Conservation (phyloP, 2,797 vertebrate species). For the Adrianichthys oophorus region DNA sequence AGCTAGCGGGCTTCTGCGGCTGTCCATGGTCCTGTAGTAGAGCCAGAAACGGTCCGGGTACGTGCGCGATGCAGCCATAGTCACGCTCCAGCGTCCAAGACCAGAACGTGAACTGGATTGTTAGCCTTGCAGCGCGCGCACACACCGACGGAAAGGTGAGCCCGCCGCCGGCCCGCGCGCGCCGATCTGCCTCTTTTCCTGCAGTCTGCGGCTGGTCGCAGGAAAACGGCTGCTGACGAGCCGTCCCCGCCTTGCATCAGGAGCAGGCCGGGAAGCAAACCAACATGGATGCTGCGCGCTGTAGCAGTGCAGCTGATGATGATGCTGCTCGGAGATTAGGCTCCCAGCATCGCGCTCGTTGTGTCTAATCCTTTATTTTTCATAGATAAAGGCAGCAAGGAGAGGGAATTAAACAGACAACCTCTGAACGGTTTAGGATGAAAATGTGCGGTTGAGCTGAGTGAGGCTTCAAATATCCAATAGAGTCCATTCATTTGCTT, state of each 20-base stretch:
- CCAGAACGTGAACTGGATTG: conserved; percentile 45
- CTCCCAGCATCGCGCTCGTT: conserved; percentile 34
- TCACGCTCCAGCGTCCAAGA: conserved; percentile 53
- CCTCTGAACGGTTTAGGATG: conserved; percentile 4
- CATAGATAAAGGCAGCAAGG: conserved; percentile 12
- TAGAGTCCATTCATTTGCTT: conserved; percentile 29
- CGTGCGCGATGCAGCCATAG: conserved; percentile 76
- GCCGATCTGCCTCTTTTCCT: not conserved
- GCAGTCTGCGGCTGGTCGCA: conserved; percentile 26
- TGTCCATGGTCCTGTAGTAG: conserved; percentile 68
- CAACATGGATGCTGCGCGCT: conserved; percentile 83
- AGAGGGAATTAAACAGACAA: not conserved
- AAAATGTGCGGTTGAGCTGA: conserved; percentile 14
- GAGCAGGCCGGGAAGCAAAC: conserved; percentile 69
- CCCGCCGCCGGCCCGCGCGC: not conserved
- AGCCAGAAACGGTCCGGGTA: conserved; percentile 49
- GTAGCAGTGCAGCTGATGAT: conserved; percentile 61
- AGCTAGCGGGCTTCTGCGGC: conserved; percentile 72
- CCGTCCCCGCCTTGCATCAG: conserved; percentile 52
- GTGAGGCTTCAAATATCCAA: conserved; percentile 21
- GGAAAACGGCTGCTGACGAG: conserved; percentile 54
- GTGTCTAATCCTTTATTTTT: conserved; percentile 43
- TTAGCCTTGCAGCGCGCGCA: conserved; percentile 37
- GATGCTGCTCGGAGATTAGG: conserved; percentile 66
- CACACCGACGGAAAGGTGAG: conserved; percentile 72